phyloP scores from a whole-genome alignment of 2,113 vertebrate species.

The Ictalurus punctatus region DNA sequence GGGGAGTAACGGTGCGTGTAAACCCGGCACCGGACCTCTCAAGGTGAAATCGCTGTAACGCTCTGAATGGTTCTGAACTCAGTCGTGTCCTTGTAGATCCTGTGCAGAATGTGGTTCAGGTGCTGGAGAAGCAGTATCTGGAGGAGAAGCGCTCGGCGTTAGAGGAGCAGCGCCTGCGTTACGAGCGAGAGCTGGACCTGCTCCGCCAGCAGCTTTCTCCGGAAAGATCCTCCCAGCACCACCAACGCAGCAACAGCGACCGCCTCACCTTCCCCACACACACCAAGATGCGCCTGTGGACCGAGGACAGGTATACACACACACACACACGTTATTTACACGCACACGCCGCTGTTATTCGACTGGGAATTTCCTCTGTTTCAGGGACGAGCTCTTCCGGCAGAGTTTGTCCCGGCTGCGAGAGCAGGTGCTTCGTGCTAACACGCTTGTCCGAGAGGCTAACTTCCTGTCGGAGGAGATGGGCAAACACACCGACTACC shows the following conservation, averaged over 20 bases:
- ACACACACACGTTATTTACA: neutral
- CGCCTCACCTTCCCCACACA: slow-evolving; percentile 82
- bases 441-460: slow-evolving; percentile 93
- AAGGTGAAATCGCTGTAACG: neutral
- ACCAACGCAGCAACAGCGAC: slow-evolving; percentile 76
- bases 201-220: slow-evolving; percentile 93
- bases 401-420: slow-evolving; percentile 91
- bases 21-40: neutral
- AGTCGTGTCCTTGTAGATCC: slow-evolving; percentile 76
- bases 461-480: slow-evolving; percentile 97
- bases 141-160: slow-evolving; percentile 92
- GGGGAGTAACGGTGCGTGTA: slow-evolving; percentile 84
- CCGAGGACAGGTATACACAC: slow-evolving; percentile 84
- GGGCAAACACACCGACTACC: slow-evolving; percentile 91
- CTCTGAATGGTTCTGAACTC: neutral
- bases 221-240: slow-evolving; percentile 78
- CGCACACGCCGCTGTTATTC: neutral
- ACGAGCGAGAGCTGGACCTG: slow-evolving; percentile 89
- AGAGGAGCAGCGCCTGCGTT: slow-evolving; percentile 96
- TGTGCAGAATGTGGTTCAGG: slow-evolving; percentile 92
- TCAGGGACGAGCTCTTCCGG: slow-evolving; percentile 92
- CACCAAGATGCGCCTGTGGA: slow-evolving; percentile 89
- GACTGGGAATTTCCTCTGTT: neutral
- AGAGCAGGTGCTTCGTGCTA: slow-evolving; percentile 94
- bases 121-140: slow-evolving; percentile 93